Base-by-base conservation (phyloP, 2,113 vertebrate genomes). In the Dromas ardeola region DNA sequence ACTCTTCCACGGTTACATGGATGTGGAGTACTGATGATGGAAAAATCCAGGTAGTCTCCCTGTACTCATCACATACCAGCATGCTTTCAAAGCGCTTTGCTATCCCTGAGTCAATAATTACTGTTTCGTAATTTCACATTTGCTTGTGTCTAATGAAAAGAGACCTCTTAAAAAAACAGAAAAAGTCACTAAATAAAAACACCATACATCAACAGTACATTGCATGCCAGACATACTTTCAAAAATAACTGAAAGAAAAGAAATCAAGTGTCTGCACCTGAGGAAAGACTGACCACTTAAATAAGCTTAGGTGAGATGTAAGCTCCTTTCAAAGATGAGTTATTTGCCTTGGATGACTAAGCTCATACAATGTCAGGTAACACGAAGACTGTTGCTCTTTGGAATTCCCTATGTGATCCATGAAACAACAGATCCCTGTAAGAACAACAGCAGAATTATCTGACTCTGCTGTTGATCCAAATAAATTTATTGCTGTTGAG, bases 401-500 rank as follows among this genome's bases (percentile, higher is more conserved):
- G 86, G 91, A 95, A 95, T 88, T 91, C 71, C 85, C 72, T 92
- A 14, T 73, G 30, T 59, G n/a, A 95, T 76, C 92, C 77, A 58
- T 29, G 52, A 93, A 86, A 94, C 34, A 74, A 81, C 32, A 95
- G 65, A 95, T 82, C 30, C 25, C 40, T 63, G 56, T 58, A 93
- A 65, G 82, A 94, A 78, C 67, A 92, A 53, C 49, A 82, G 63
- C 50, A 86, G 91, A 97, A 91, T 91, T 74, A 82, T 42, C 52
- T 71, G 49, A 36, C 62, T 94, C n/a, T 55, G 87, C 61, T 87
- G 32, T 78, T 94, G 83, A 85, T 88, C 83, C 67, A 97, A 93
- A 95, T 86, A 94, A 65, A 76, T 91, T 87, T 88, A 87, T 92
- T 95, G 62, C 42, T 87, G 32, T 70, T 78, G 80, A 96, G 63